These are phyloP conservation scores for Aleiodes alternator DNA, from an alignment of 2,888 invertebrate genomes.

Conservation along the genomic window DNA sequence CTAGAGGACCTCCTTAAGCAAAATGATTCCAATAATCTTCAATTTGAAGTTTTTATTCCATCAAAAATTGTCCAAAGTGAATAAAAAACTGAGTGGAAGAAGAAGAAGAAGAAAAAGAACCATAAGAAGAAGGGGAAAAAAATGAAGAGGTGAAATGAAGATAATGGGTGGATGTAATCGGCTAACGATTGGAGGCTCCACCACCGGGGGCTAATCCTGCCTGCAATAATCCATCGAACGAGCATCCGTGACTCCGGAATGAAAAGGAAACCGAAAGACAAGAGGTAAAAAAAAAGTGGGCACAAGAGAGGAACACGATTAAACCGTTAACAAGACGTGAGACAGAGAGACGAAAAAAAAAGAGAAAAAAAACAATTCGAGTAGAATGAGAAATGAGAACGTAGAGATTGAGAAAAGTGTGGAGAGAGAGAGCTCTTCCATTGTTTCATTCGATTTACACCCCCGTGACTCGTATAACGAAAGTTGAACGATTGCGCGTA, in stretches of 20 bases:
- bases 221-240: conserved; percentile 42
- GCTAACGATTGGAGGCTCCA: conserved; percentile 40
- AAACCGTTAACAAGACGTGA: too few species aligned
- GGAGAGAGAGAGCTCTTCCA: conserved; percentile 55
- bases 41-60: too few species aligned
- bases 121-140: conserved; percentile 8
- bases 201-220: conserved; percentile 38
- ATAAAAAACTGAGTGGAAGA: neutral
- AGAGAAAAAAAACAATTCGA: conserved; percentile 22
- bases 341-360: conserved; percentile 1
- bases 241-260: conserved; percentile 31
- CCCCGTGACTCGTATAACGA: conserved; percentile 52
- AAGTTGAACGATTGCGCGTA: conserved; percentile 29
- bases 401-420: conserved; percentile 4
- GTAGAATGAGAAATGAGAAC: conserved; percentile 2
- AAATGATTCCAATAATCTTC: too few species aligned
- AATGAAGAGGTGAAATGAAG: conserved; percentile 7
- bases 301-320: conserved; percentile 8
- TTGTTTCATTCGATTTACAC: conserved; percentile 74
- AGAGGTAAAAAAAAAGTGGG: neutral
- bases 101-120: conserved; percentile 3
- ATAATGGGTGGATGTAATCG: conserved; percentile 41
- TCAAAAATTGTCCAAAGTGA: neutral
- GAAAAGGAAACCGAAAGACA: neutral
- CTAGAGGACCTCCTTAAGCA: too few species aligned